These are phyloP conservation scores for Bruchidius siliquastri DNA, from an alignment of 2,888 invertebrate genomes.

Conservation along the genomic window DNA sequence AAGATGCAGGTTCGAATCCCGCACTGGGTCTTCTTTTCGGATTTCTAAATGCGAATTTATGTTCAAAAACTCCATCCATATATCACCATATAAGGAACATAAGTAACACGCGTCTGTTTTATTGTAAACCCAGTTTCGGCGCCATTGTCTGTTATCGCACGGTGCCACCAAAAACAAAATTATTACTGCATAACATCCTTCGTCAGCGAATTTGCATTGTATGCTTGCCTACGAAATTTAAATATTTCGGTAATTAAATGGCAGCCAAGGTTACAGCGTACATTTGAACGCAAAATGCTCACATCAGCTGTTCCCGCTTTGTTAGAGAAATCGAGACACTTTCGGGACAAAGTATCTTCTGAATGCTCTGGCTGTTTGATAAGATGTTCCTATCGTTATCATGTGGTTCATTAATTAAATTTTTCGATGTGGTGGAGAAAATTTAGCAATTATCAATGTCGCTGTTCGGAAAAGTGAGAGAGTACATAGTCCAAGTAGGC, in stretches of 20 bases:
- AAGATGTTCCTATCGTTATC: neutral
- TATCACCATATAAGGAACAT: too few species aligned
- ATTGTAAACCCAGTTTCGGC: neutral
- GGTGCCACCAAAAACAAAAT: neutral
- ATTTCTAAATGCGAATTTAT: too few species aligned
- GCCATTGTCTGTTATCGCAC: neutral
- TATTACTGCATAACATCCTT: neutral
- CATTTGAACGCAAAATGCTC: neutral
- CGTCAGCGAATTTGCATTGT: neutral
- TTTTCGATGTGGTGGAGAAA: too few species aligned
- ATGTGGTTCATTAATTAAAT: too few species aligned
- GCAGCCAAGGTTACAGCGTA: neutral
- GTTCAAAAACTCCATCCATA: too few species aligned
- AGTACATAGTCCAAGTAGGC: too few species aligned
- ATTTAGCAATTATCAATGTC: too few species aligned
- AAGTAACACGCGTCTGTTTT: too few species aligned
- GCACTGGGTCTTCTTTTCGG: too few species aligned
- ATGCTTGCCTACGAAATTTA: neutral
- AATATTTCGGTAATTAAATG: neutral
- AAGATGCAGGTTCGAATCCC: too few species aligned
- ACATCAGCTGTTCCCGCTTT: neutral
- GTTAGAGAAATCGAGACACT: neutral
- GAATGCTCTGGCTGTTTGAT: neutral
- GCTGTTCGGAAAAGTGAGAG: too few species aligned
- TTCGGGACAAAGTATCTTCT: neutral